Evolutionary conservation across 2,113 vertebrate genomes (phyloP), one percentile per base, ranked within the genome.

Genomic region (Syngnathus scovelli): DNA sequence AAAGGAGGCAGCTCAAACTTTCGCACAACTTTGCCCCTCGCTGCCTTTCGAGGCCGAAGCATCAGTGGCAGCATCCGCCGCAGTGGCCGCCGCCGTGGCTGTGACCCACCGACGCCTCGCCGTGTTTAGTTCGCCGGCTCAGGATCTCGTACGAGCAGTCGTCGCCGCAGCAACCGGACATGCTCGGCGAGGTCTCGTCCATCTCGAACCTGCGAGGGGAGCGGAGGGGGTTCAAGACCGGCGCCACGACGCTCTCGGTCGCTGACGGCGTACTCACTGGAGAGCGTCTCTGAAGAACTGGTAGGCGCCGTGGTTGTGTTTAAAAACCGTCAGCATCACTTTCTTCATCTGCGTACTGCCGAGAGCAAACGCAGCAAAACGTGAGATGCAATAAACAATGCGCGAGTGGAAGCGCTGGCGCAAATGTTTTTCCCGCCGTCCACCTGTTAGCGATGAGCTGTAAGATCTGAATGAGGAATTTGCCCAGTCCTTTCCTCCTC

Each of bases 251-350:
- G 55, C 33, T 58, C 55, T 43, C 6, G 12, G 16, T 1, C n/a
- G 5, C 11, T 3, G 12, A 43, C 7, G 21, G 39, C 6, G n/a
- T 69, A 87, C 95, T 96, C 89, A 98, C 96, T 98, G 95, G 74
- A 98, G 89, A 0, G 95, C 95, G 79, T 98, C 93, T 76, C 94
- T 89, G 93, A 98, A 98, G 91, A 98, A 98, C 84, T 95, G 94
- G 81, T 94, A 94, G 9, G 95, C 96, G 5, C 94, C 95, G 1
- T 91, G 93, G 84, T 98, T 96, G 90, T 98, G 96, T 86, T 95
- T 98, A 79, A 98, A 98, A 67, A 98, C 95, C 0, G 95, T 96
- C 73, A 98, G 67, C 93, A 98, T 95, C 75, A 98, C 95, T 71
- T 96, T 98, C 90, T 95, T 96, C 95, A 98, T 96, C 90, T 95